These are phyloP conservation scores for Microctenopoma lineatum DNA, from an alignment of 2,797 vertebrate species.

Conservation along the genomic window DNA sequence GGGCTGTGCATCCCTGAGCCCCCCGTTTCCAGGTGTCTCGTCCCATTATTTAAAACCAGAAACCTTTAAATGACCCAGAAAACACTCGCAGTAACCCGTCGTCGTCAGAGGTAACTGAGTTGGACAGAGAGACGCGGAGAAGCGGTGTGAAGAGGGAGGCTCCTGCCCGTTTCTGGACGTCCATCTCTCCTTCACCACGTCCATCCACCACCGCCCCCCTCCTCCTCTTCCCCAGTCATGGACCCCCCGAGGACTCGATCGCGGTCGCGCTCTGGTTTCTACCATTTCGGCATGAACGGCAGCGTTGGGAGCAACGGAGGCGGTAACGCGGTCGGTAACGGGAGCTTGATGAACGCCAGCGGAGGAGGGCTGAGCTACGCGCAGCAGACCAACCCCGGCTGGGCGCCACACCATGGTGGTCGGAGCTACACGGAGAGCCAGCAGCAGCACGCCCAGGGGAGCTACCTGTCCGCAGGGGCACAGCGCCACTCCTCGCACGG, in stretches of 20 bases:
- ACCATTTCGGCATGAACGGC: constrained; percentile 80
- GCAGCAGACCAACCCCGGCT: constrained; percentile 79
- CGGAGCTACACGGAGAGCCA: constrained; percentile 78
- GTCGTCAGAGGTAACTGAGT: constrained; percentile 54
- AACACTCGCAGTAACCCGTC: constrained; percentile 47
- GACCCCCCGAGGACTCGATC: constrained; percentile 87
- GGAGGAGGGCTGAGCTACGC: constrained; percentile 76
- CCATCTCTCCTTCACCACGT: constrained; percentile 62
- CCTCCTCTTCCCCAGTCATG: constrained; percentile 68
- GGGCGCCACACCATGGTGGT: constrained; percentile 77
- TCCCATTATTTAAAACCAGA: constrained; percentile 19
- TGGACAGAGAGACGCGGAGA: constrained; percentile 49
- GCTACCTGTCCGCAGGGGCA: constrained; percentile 77
- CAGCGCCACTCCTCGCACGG: constrained; percentile 78
- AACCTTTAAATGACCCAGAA: constrained; percentile 65
- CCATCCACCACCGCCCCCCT: constrained; percentile 65
- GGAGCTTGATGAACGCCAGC: constrained; percentile 72
- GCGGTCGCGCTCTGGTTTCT: constrained; percentile 84
- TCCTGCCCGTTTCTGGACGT: constrained; percentile 49
- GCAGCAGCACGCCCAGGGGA: constrained; percentile 76
- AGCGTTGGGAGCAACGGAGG: constrained; percentile 64
- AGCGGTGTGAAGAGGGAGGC: constrained; percentile 60
- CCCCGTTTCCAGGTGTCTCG: constrained; percentile 60
- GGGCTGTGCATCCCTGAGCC: constrained; percentile 57
- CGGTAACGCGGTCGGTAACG: constrained; percentile 65